Evolutionary conservation across 23 tunicate species (phyloP).

Genomic region (Botrylloides violaceus): DNA sequence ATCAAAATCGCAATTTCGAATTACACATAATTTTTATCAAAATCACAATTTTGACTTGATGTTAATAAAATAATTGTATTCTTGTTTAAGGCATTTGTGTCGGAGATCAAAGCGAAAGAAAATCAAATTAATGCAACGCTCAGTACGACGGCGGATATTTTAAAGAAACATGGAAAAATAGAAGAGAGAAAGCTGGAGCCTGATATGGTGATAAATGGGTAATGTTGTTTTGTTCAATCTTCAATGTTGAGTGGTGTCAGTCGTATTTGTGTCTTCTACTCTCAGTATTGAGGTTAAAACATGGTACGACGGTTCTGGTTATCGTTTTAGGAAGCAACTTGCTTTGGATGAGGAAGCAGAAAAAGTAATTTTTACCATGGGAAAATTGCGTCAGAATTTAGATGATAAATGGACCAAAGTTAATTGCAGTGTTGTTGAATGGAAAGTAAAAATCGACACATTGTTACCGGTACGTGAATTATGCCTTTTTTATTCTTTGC

Average conservation of each 20-base stretch:
- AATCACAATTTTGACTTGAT: too few relatives aligned
- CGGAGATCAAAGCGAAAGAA: slow-evolving; percentile 20
- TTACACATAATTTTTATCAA: not conserved
- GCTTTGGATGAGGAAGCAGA: slow-evolving; percentile 16
- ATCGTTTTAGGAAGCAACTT: not conserved
- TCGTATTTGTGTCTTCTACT: too few relatives aligned
- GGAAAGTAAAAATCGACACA: slow-evolving; percentile 29
- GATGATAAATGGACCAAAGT: slow-evolving; percentile 45
- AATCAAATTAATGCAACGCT: slow-evolving; percentile 6
- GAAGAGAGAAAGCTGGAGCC: not conserved
- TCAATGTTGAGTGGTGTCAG: slow-evolving; percentile 14
- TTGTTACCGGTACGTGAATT: slow-evolving; percentile 31
- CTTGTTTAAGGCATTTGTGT: slow-evolving; percentile 9
- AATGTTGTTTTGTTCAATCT: slow-evolving; percentile 14
- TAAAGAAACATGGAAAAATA: slow-evolving; percentile 10
- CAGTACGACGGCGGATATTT: slow-evolving; percentile 8
- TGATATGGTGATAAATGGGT: not conserved
- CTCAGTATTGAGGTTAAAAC: too few relatives aligned
- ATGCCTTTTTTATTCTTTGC: not conserved
- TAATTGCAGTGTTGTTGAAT: slow-evolving; percentile 27
- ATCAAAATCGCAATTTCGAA: slow-evolving; percentile 25
- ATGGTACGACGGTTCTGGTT: not conserved
- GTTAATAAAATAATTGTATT: not conserved
- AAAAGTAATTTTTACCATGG: slow-evolving; percentile 14
- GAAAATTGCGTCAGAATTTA: slow-evolving; percentile 18